These are phyloP conservation scores for Petrocephalus zakoni DNA, from an alignment of 2,113 vertebrate species.

Conservation along the genomic window DNA sequence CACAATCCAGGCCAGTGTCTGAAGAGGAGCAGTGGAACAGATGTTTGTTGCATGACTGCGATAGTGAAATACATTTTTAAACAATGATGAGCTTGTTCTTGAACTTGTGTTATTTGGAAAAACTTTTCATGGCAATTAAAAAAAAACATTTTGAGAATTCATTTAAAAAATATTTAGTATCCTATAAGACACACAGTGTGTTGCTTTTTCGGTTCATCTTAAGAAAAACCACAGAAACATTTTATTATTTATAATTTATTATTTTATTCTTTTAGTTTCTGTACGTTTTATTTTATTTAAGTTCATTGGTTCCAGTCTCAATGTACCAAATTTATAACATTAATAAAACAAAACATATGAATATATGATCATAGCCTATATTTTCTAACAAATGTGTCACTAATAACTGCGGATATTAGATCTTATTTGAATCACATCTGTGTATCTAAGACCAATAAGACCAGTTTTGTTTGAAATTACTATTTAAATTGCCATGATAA, in stretches of 20 bases:
- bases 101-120: not conserved
- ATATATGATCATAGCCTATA: not conserved
- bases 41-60: not conserved
- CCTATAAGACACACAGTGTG: not conserved
- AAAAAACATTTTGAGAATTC: not conserved
- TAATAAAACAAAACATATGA: not conserved
- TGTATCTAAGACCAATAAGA: not conserved
- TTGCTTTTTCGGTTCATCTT: not conserved
- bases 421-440: not conserved
- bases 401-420: not conserved
- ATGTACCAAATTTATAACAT: not conserved
- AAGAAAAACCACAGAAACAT: not conserved
- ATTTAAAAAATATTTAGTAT: not conserved
- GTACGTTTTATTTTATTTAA: not conserved
- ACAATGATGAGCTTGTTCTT: not conserved
- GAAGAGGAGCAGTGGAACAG: not conserved
- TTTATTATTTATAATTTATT: too few relatives aligned
- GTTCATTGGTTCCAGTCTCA: not conserved
- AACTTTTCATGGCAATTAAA: not conserved
- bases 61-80: not conserved
- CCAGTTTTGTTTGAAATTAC: not conserved
- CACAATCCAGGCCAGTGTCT: not conserved
- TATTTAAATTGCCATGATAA: not conserved
- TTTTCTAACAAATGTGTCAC: not conserved
- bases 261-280: not conserved